phyloP scores from a whole-genome alignment of 2,888 invertebrate genomes.

The Amphiduros pacificus region DNA sequence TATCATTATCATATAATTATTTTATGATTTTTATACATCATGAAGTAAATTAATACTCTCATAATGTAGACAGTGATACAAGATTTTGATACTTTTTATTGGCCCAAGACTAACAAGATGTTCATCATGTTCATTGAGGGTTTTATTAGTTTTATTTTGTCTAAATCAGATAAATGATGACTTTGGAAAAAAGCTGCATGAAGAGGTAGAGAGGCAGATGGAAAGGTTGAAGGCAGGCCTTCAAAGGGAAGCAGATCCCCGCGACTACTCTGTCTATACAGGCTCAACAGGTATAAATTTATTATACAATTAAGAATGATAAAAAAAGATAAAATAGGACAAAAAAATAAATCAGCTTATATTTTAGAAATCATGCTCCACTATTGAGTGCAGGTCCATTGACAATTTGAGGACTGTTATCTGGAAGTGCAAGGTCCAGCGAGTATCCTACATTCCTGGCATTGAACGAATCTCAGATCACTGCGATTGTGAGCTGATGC shows the following conservation, averaged over 20 bases:
- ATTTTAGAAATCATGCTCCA: not conserved
- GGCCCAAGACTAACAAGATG: no score
- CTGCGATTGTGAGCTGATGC: no score
- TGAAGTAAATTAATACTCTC: no score
- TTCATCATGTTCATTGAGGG: no score
- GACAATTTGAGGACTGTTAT: no score
- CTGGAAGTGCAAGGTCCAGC: no score
- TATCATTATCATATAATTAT: no score
- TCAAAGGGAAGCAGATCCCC: slow-evolving; percentile 33
- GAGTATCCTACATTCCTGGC: no score
- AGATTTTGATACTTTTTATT: no score
- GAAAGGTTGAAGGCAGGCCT: not conserved
- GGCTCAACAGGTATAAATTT: slow-evolving; percentile 66
- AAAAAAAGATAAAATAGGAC: not conserved
- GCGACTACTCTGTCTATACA: slow-evolving; percentile 74
- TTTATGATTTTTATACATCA: no score
- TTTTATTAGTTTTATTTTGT: not conserved
- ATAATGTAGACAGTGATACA: no score
- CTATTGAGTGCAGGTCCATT: not conserved
- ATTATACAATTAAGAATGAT: not conserved
- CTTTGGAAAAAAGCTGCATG: not conserved
- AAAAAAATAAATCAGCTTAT: not conserved
- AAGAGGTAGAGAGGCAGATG: slow-evolving; percentile 5
- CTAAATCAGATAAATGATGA: slow-evolving; percentile 7
- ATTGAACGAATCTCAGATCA: no score